Conservation (phyloP, 2,888 invertebrate species). For the Papilio protenor region DNA sequence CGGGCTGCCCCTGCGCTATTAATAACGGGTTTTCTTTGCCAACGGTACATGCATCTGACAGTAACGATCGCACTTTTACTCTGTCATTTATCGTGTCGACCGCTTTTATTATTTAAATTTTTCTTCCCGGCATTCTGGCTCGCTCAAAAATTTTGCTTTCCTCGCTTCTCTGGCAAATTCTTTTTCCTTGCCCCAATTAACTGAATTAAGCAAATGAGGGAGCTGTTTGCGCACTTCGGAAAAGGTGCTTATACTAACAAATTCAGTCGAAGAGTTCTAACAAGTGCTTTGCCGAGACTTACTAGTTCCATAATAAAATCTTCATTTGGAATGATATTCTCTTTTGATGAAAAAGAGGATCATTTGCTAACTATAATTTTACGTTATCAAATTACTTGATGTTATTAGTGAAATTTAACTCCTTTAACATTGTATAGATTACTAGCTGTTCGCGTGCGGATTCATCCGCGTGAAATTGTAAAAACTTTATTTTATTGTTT, state of each 20-base stretch:
- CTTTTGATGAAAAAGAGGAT: constrained; percentile 16
- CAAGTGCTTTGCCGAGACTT: constrained; percentile 32
- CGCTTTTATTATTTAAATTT: constrained; percentile 63
- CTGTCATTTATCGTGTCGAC: constrained; percentile 67
- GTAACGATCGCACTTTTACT: constrained; percentile 76
- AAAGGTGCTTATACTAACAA: constrained; percentile 42
- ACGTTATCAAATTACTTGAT: not conserved
- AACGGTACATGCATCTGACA: constrained; percentile 75
- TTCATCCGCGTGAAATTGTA: no score
- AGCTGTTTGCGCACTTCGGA: constrained; percentile 39
- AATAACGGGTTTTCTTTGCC: constrained; percentile 76
- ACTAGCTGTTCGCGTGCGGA: no score
- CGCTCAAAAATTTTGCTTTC: constrained; percentile 35
- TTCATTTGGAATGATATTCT: constrained; percentile 29
- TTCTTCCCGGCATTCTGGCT: constrained; percentile 43
- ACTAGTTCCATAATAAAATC: constrained; percentile 32
- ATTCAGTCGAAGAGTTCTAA: constrained; percentile 37
- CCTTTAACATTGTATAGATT: not conserved
- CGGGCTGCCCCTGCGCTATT: constrained; percentile 69
- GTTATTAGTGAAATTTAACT: not conserved
- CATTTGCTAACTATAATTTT: constrained; percentile 15
- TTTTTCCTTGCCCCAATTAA: constrained; percentile 50
- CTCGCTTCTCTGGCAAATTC: constrained; percentile 43
- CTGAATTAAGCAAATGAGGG: constrained; percentile 42
- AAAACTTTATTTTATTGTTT: no score